These are phyloP conservation scores for Drosophila kanekoi DNA, from an alignment of 2,888 invertebrate species.

Conservation along the genomic window DNA sequence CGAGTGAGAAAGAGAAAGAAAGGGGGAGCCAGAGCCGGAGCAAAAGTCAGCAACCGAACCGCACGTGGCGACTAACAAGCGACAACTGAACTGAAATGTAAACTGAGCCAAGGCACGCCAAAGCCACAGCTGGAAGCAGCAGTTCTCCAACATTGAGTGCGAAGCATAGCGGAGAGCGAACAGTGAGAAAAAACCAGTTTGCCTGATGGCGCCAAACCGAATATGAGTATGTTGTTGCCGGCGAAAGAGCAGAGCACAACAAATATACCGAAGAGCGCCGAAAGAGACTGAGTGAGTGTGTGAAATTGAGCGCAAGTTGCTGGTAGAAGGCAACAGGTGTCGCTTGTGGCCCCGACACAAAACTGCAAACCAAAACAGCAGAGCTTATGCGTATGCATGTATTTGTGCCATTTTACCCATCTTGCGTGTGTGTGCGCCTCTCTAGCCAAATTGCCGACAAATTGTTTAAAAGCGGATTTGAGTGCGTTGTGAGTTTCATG, in stretches of 20 bases:
- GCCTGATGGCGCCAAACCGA: conserved; percentile 41
- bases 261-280: conserved; percentile 45
- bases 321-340: conserved; percentile 54
- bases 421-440: conserved; percentile 4
- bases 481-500: conserved; percentile 45
- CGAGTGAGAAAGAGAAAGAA: conserved; percentile 15
- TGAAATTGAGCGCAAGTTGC: conserved; percentile 30
- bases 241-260: conserved; percentile 74
- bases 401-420: conserved; percentile 24
- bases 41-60: conserved; percentile 63
- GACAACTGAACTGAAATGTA: conserved; percentile 74
- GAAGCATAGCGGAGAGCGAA: conserved; percentile 34
- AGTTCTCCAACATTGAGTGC: conserved; percentile 49
- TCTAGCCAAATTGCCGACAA: conserved; percentile 64
- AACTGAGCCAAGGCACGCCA: conserved; percentile 46
- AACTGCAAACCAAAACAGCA: conserved; percentile 3
- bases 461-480: conserved; percentile 65
- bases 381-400: conserved; percentile 15
- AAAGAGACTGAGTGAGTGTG: conserved; percentile 11
- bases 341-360: conserved; percentile 28
- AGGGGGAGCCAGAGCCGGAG: conserved; percentile 20
- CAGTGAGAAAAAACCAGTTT: conserved; percentile 49
- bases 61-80: conserved; percentile 76
- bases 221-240: conserved; percentile 53
- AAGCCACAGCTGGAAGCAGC: conserved; percentile 53